Conservation (phyloP, 2,113 vertebrate species). For the Anser cygnoides region DNA sequence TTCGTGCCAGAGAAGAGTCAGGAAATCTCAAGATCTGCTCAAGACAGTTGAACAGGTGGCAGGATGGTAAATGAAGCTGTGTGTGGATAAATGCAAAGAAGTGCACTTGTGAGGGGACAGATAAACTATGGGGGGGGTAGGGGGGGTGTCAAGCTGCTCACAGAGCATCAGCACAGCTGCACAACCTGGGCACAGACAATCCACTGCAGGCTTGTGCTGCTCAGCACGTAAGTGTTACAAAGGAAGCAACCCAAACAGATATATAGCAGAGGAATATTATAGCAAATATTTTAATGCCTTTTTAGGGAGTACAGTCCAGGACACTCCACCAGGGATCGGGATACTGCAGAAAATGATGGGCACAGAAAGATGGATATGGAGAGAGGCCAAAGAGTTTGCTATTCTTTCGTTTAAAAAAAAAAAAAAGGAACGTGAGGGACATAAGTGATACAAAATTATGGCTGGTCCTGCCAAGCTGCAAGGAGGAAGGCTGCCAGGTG, state of each 20-base stretch:
- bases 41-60: neutral
- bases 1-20: neutral
- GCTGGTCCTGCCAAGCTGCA: neutral
- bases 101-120: neutral
- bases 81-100: neutral
- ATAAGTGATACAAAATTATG: neutral
- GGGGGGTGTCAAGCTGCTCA: neutral
- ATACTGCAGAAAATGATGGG: neutral
- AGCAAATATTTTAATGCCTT: neutral
- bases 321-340: neutral
- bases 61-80: neutral
- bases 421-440: neutral
- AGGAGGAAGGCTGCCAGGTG: neutral
- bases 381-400: neutral
- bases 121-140: rapidly evolving
- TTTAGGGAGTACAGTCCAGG: neutral
- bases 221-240: neutral
- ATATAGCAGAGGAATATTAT: neutral
- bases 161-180: neutral
- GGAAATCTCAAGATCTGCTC: neutral
- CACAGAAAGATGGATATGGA: neutral
- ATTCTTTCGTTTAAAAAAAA: neutral
- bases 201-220: neutral
- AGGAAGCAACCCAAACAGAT: neutral
- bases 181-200: neutral